phyloP scores from a whole-genome alignment of 1,140 invertebrate genomes.

The Zaprionus lachaisei region DNA sequence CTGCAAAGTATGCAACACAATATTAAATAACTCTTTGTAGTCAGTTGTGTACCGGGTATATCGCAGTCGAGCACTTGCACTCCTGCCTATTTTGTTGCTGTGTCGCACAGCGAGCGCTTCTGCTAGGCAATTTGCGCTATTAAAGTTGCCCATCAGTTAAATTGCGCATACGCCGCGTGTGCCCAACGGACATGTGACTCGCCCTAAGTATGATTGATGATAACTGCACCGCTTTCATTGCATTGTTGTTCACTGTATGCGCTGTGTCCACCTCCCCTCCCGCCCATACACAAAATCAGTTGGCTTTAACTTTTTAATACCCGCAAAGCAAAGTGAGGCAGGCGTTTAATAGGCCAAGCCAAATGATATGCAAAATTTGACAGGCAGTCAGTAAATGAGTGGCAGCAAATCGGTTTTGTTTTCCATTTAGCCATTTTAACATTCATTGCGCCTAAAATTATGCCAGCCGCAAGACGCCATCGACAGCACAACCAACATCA shows the following conservation, averaged over 20 bases:
- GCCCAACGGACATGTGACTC: constrained; percentile 13
- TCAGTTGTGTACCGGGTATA: no score
- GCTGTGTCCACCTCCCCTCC: not conserved
- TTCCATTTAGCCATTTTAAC: constrained; percentile 28
- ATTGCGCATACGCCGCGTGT: constrained; percentile 40
- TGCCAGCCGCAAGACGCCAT: constrained; percentile 34
- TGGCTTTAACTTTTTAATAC: constrained; percentile 4
- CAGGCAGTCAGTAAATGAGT: constrained; percentile 55
- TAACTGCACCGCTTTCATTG: constrained; percentile 21
- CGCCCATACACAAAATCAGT: not conserved
- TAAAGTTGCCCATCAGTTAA: constrained; percentile 33
- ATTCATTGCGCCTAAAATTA: constrained; percentile 34
- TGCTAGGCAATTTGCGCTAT: constrained; percentile 18
- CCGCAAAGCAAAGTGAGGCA: not conserved
- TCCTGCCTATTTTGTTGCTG: not conserved
- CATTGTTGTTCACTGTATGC: constrained; percentile 8
- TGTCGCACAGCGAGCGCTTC: not conserved
- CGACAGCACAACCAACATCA: constrained; percentile 29
- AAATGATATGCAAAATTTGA: constrained; percentile 73
- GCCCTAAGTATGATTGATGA: constrained; percentile 71
- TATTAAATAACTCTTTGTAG: no score
- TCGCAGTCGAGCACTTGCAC: no score
- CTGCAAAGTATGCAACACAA: no score
- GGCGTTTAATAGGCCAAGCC: constrained; percentile 10
- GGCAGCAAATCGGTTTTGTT: constrained; percentile 45